A percentile compares a stretch with the other conserved stretches of the same genome.
These are phyloP conservation scores for Caenorhabditis drosophilae DNA, from an alignment of 2,888 invertebrate genomes.

Conservation along the genomic window DNA sequence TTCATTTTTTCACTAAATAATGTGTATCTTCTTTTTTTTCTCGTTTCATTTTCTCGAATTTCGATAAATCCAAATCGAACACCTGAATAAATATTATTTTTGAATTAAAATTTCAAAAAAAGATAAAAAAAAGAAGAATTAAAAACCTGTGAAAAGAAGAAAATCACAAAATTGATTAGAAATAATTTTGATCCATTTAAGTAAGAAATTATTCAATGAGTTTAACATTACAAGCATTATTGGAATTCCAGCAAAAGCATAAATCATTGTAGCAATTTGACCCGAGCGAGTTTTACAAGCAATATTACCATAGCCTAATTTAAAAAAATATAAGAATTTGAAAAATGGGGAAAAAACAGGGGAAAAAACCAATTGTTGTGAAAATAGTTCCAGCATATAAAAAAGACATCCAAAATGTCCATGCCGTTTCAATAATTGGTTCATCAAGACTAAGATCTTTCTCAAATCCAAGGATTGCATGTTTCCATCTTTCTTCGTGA, in stretches of 20 bases:
- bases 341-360: background rate
- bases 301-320: conserved; percentile 91
- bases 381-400: conserved; percentile 67
- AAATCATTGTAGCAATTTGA: conserved; percentile 85
- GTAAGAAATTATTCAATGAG: conserved; percentile 89
- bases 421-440: conserved; percentile 50
- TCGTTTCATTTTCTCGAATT: conserved; percentile 26
- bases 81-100: too few species aligned
- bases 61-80: conserved; percentile 16
- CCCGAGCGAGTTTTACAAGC: conserved; percentile 86
- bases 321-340: too few species aligned
- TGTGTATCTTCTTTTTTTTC: conserved; percentile 20
- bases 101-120: too few species aligned
- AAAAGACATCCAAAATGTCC: conserved; percentile 67
- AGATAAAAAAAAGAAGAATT: too few species aligned
- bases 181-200: conserved; percentile 49
- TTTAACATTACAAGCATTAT: conserved; percentile 90
- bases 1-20: conserved; percentile 19
- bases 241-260: conserved; percentile 86
- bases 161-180: conserved; percentile 33
- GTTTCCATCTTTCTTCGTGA: conserved; percentile 61
- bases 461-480: conserved; percentile 62
- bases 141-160: too few species aligned
- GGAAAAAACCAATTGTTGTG: conserved; percentile 65
- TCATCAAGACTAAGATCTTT: conserved; percentile 48